A percentile compares a stretch with the other conserved stretches of the same genome.
Evolutionary conservation across 2,888 invertebrate genomes (phyloP).

Genomic region (Drosophila meridionalis): DNA sequence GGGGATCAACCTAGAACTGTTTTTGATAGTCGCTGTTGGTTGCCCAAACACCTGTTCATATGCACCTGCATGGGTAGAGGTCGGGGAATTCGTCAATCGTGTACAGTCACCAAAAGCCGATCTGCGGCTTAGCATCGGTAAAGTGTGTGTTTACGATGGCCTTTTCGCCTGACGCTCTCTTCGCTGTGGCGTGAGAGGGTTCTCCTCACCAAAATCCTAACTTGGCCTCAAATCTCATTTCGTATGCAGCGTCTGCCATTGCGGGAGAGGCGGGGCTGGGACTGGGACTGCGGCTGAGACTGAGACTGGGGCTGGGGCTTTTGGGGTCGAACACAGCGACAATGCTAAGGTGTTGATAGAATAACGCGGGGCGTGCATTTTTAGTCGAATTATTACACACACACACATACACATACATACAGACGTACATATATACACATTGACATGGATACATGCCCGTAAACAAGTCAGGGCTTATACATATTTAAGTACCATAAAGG

Average conservation of each 20-base stretch:
- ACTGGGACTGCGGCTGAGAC: slow-evolving; percentile 10
- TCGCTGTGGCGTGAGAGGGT: not conserved
- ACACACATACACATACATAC: slow-evolving; percentile 4
- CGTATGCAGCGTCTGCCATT: slow-evolving; percentile 68
- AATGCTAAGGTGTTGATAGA: slow-evolving; percentile 78
- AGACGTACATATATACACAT: slow-evolving; percentile 7
- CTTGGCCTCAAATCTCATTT: slow-evolving; percentile 67
- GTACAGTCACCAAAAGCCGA: slow-evolving; percentile 26
- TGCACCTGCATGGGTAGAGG: not conserved
- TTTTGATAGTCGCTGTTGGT: not conserved
- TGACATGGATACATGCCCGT: slow-evolving; percentile 51
- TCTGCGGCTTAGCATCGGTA: slow-evolving; percentile 31
- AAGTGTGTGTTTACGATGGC: slow-evolving; percentile 28
- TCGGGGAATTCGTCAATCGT: not conserved
- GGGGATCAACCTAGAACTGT: not conserved
- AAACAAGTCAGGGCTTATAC: slow-evolving; percentile 69
- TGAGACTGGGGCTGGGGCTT: not conserved
- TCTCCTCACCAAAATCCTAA: slow-evolving; percentile 43
- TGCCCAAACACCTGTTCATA: slow-evolving; percentile 2
- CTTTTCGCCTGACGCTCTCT: not conserved
- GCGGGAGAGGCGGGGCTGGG: slow-evolving; percentile 23
- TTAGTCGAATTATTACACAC: slow-evolving; percentile 63
- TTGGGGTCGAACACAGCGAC: slow-evolving; percentile 50
- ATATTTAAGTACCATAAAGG: slow-evolving; percentile 78
- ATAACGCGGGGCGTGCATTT: slow-evolving; percentile 72